Evolutionary conservation across 2,113 vertebrate genomes (phyloP).

Genomic region (Cyrtonyx montezumae): DNA sequence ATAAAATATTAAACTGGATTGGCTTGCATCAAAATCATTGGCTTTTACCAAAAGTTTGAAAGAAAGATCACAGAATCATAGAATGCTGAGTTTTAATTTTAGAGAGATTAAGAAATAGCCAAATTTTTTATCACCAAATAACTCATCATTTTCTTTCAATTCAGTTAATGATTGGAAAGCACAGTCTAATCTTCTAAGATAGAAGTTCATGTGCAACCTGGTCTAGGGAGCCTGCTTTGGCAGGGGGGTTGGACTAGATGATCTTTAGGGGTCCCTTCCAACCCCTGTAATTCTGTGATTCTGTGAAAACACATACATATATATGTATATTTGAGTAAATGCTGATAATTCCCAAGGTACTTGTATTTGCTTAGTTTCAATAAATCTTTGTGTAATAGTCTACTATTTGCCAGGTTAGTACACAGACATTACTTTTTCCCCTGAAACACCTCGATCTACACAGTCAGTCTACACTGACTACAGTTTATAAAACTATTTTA

Average conservation of each 20-base stretch:
- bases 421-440: not conserved
- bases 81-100: not conserved
- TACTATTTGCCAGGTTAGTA: not conserved
- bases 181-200: not conserved
- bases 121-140: not conserved
- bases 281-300: too few relatives aligned
- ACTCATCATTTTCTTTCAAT: not conserved
- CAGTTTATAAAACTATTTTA: not conserved
- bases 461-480: not conserved
- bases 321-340: fast-evolving
- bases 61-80: not conserved
- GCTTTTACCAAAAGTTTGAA: not conserved
- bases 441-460: not conserved
- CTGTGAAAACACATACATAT: too few relatives aligned
- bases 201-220: not conserved
- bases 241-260: too few relatives aligned
- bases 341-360: not conserved
- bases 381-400: not conserved
- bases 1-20: not conserved
- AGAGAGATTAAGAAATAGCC: not conserved
- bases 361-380: not conserved
- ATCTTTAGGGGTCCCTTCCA: too few relatives aligned
- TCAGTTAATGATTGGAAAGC: not conserved
- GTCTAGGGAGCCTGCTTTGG: too few relatives aligned
- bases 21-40: not conserved